Conservation (phyloP, 2,797 vertebrate species). For the Rallus crepitans region DNA sequence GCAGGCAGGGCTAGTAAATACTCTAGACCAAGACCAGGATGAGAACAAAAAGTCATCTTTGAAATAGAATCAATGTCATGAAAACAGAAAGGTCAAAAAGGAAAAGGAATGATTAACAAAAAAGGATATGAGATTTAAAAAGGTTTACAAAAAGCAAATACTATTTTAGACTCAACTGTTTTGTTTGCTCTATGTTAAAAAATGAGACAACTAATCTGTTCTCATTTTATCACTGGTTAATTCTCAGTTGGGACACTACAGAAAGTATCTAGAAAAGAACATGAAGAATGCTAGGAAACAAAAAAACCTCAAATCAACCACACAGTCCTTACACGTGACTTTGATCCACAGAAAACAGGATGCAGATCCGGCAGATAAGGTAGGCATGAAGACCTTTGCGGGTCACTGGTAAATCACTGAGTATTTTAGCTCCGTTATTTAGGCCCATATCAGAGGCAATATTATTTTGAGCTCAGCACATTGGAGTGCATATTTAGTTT, state of each 20-base stretch:
- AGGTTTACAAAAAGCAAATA: neutral
- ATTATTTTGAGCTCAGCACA: neutral
- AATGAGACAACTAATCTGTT: neutral
- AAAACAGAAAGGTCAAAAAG: neutral
- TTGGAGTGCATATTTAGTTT: neutral
- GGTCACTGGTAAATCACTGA: neutral
- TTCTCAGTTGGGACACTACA: neutral
- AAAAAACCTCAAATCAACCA: neutral
- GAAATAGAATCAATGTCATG: neutral
- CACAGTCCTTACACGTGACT: neutral
- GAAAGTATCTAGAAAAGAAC: neutral
- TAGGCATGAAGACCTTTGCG: neutral
- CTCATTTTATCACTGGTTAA: neutral
- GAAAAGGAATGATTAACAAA: neutral
- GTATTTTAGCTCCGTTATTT: neutral
- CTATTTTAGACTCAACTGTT: neutral
- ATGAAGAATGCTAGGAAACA: neutral
- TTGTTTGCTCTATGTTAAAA: neutral
- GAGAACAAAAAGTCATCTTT: neutral
- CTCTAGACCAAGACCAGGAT: neutral
- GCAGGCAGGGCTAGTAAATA: neutral
- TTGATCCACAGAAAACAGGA: neutral
- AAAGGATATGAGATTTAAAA: neutral
- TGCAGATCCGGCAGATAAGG: neutral
- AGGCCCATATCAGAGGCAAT: rapidly evolving